Conservation (phyloP, 1,140 invertebrate species). For the Eumeta japonica region DNA sequence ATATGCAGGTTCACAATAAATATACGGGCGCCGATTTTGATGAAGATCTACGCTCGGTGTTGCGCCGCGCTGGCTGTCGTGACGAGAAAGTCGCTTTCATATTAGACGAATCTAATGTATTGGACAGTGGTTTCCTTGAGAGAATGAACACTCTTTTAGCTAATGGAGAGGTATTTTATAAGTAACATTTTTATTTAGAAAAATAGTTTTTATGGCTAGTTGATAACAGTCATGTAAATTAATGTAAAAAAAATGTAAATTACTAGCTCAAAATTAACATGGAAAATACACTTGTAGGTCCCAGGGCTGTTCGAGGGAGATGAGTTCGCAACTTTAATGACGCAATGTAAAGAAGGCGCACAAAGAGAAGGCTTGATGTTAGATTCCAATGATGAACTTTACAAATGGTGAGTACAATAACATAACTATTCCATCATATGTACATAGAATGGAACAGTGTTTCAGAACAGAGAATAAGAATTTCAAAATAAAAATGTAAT, state of each 20-base stretch:
- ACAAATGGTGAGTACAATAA: conserved; percentile 72
- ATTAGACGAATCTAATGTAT: conserved; percentile 97
- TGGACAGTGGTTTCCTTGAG: conserved; percentile 98
- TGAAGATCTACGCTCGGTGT: conserved; percentile 92
- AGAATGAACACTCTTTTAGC: conserved; percentile 98
- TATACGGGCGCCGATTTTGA: conserved; percentile 99
- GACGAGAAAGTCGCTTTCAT: conserved; percentile 99
- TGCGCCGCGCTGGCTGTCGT: conserved; percentile 93
- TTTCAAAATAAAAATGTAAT: too few species aligned
- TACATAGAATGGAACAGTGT: too few species aligned
- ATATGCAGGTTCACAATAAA: conserved; percentile 90
- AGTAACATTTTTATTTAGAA: too few species aligned
- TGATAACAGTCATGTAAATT: too few species aligned
- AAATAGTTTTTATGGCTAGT: neutral
- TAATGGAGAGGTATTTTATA: conserved; percentile 89
- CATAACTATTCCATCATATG: neutral
- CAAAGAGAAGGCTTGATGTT: conserved; percentile 97
- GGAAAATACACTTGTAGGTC: conserved; percentile 61
- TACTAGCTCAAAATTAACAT: too few species aligned
- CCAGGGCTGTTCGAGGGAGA: conserved; percentile 92
- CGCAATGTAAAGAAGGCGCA: conserved; percentile 98
- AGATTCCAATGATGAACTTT: conserved; percentile 97
- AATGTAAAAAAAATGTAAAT: too few species aligned
- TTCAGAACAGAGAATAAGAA: too few species aligned
- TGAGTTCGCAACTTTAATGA: conserved; percentile 98